These are phyloP conservation scores for Papilio polytes DNA, from an alignment of 1,140 invertebrate genomes.

Conservation along the genomic window DNA sequence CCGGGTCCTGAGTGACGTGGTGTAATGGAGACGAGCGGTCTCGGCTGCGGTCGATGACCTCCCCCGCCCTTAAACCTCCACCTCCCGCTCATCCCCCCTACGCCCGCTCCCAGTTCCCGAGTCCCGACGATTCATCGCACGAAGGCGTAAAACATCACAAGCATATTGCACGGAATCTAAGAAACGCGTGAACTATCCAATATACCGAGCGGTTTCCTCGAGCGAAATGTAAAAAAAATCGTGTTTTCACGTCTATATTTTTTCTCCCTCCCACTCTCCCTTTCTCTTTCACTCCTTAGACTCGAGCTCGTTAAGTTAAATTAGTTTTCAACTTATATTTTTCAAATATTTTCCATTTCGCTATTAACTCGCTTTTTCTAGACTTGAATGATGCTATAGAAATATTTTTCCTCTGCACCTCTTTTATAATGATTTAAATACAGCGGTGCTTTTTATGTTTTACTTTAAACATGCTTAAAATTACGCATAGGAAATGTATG, in stretches of 20 bases:
- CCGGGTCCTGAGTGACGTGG: neutral
- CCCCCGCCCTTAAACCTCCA: neutral
- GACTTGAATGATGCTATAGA: neutral
- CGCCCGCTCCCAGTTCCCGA: neutral
- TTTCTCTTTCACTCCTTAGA: neutral
- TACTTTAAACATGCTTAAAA: neutral
- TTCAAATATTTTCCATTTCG: constrained; percentile 5
- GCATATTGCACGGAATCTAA: constrained; percentile 34
- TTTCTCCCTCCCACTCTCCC: neutral
- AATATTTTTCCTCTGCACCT: neutral
- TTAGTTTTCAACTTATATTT: constrained; percentile 18
- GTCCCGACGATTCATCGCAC: constrained; percentile 35
- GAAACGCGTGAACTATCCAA: constrained; percentile 31
- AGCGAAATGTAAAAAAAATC: constrained; percentile 16
- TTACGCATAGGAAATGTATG: neutral
- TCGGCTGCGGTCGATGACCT: constrained; percentile 33
- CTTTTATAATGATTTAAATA: neutral
- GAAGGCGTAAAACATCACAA: constrained; percentile 33
- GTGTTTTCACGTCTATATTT: constrained; percentile 19
- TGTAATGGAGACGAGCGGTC: constrained; percentile 34
- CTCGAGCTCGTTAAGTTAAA: constrained; percentile 20
- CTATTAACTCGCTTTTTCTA: constrained; percentile 20
- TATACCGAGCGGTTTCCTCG: constrained; percentile 16
- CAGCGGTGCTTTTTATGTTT: neutral
- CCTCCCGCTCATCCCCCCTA: neutral